Percentiles rank a stretch among this genome's conserved stretches.
phyloP scores from a whole-genome alignment of 2,797 vertebrate genomes.

The Danio tinwini region DNA sequence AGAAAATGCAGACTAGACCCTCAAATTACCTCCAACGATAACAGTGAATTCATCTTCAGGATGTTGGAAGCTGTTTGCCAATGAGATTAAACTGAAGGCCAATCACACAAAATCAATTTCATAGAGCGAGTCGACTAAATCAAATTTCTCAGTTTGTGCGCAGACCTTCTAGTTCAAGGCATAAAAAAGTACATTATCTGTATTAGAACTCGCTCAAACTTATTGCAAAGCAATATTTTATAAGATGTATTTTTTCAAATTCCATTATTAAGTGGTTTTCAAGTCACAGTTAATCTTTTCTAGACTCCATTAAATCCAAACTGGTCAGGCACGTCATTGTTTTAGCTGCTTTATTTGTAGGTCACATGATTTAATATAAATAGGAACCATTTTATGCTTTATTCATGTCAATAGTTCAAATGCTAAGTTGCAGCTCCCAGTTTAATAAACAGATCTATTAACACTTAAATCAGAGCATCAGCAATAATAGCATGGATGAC shows the following conservation, averaged over 20 bases:
- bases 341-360: background rate
- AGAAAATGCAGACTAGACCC: constrained; percentile 8
- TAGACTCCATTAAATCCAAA: background rate
- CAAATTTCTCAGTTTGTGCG: constrained; percentile 5
- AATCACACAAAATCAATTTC: constrained; percentile 15
- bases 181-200: background rate
- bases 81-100: constrained; percentile 22
- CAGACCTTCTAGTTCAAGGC: background rate
- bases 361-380: background rate
- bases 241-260: background rate
- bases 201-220: background rate
- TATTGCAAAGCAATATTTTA: background rate
- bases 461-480: background rate
- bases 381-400: background rate
- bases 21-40: constrained; percentile 3
- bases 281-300: background rate
- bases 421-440: background rate
- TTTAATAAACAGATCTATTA: background rate
- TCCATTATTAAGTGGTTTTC: background rate
- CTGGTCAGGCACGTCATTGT: background rate
- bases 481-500: background rate
- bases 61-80: background rate
- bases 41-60: constrained; percentile 20
- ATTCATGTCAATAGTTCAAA: background rate
- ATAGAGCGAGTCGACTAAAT: constrained; percentile 6